Evolutionary conservation across 2,888 invertebrate species (phyloP), one percentile per base, ranked within the genome.

Genomic region (Callimorpha dominula): DNA sequence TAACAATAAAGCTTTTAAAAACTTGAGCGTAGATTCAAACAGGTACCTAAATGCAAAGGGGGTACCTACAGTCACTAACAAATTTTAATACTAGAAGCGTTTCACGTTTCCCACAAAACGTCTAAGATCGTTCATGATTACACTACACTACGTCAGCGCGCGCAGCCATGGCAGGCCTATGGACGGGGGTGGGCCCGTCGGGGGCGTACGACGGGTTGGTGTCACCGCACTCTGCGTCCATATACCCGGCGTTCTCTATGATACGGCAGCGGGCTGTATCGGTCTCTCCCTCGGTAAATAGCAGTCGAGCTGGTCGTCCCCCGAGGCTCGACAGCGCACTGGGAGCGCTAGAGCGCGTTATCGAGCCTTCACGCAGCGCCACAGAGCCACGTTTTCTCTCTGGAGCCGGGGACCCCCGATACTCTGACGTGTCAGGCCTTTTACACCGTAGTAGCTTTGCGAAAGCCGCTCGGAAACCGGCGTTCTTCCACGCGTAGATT

Each of bases 401-500:
- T 40, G 96, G 96, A 40, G 96, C 95, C 11, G 96, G 96, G 11
- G 96, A 96, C 6, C 96, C 95, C 66, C 96, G 90, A 79, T 96
- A 96, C 75, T 96, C 96, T 0, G 96, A 95, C 1, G 95, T 92
- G 84, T 97, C 97, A 0, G 97, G 97, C 75, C 96, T 94, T 86
- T 96, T 96, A 88, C 97, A 97, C 46, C 96, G 96, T 20, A 98
- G 91, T 15, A 98, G 93, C 79, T 96, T 96, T 50, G 96, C 95
- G 87, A 98, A 98, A 1, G 98, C 97, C 68, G 96, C 96, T 7
- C 98, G 96, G 89, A 98, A 98, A 78, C 97, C 97, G 11, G 97
- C 96, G 89, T 98, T 98, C 90, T 98, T 98, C 98, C 98, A 98
- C 50, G 98, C 98, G 93, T 98, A 98, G 85, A 98, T 98, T 65